Evolutionary conservation across 2,113 vertebrate species (phyloP).

Genomic region (Orycteropus afer): DNA sequence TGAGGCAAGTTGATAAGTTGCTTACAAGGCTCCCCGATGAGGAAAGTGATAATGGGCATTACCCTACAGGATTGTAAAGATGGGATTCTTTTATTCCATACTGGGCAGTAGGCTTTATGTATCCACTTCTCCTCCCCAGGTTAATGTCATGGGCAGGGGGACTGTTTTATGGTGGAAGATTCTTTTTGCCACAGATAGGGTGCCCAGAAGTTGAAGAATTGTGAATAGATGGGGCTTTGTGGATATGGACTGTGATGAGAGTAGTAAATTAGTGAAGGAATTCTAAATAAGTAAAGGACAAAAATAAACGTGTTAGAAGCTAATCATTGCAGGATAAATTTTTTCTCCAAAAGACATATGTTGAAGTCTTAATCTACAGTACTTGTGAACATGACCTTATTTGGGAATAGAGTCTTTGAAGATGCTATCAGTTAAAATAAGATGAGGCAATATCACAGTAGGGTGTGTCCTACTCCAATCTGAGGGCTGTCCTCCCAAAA

Average conservation of each 20-base stretch:
- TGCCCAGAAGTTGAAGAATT: not conserved
- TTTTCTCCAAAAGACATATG: not conserved
- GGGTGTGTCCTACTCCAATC: not conserved
- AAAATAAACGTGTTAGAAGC: not conserved
- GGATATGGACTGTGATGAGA: no score
- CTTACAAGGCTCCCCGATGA: not conserved
- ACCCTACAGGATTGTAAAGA: not conserved
- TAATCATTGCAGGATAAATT: not conserved
- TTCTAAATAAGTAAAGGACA: no score
- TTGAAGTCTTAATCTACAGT: not conserved
- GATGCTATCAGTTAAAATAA: not conserved
- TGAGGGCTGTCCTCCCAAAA: not conserved
- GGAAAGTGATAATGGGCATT: not conserved
- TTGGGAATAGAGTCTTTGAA: not conserved
- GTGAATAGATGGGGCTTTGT: not conserved
- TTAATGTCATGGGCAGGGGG: accelerated
- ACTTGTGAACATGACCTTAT: not conserved
- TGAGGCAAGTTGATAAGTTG: not conserved
- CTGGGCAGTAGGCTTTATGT: not conserved
- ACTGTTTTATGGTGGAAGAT: not conserved
- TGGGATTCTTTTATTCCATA: not conserved
- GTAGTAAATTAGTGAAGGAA: not conserved
- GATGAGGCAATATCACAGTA: not conserved
- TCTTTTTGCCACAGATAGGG: not conserved
- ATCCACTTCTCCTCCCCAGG: not conserved